Evolutionary conservation across 2,797 vertebrate species (phyloP), one percentile per base, ranked within the genome.

Genomic region (Lerista edwardsae): DNA sequence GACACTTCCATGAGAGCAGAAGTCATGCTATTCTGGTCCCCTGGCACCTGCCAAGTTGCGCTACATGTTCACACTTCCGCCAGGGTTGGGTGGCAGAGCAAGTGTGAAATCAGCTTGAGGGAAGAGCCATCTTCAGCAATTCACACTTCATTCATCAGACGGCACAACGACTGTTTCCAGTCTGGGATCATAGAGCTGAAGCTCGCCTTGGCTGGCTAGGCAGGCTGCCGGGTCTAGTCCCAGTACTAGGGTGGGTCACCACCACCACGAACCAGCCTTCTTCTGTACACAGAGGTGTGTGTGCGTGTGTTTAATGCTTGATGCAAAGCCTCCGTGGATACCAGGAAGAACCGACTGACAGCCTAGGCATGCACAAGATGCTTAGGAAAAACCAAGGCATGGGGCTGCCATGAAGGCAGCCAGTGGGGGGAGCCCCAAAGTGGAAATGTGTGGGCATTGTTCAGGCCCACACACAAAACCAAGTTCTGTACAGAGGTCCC

Each of bases 41-140:
- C 44, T 21, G 31, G 15, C 62, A 29, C 2, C 8, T 57, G 73
- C 73, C 61, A 73, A 57, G 64, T 59, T 55, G 44, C 41, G 19
- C 78, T 59, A 44, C 75, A 68, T 75, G 78, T 80, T 80, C 84
- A 10, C 78, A 85, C 78, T 61, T 85, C 62, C 9, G 84, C 78
- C n/a, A 34, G 47, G 34, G 55, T 3, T 11, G 69, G 44, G 15
- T 29, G 34, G 29, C 61, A 39, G 77, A 80, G 71, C 61, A 61
- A 74, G 47, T 44, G 74, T 7, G n/a, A 29, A 80, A 23, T 61
- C 61, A 73, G 61, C 41, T 41, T 39, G 76, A 65, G 59, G 31
- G n/a, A 55, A 12, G 41, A 21, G 71, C 23, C 41, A 27, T 34
- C 65, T 61, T 23, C 64, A 72, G 55, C 55, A 34, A 77, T 77